These are phyloP conservation scores for Apostichopus japonicus DNA, from an alignment of 35 echinoderm and acorn worm genomes.

Conservation along the genomic window DNA sequence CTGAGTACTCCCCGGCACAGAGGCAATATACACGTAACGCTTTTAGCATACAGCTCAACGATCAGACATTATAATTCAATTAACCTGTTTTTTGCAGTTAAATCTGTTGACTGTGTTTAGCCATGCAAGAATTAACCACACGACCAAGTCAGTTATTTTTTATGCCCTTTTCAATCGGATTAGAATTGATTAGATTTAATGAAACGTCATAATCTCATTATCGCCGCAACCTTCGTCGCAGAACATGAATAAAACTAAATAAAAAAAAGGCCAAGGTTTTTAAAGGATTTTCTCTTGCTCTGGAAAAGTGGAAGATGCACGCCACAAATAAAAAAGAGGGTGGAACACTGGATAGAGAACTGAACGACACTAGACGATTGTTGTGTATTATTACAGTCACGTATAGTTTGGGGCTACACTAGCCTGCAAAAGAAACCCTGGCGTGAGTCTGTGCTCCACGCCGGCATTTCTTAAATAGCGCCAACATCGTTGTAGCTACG, in stretches of 20 bases:
- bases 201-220: conserved; percentile 46
- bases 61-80: conserved; percentile 52
- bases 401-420: too few relatives aligned
- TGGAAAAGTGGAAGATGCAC: too few relatives aligned
- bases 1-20: neutral
- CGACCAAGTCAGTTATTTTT: conserved; percentile 44
- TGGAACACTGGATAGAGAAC: too few relatives aligned
- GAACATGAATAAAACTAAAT: conserved; percentile 1
- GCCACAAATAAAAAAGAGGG: too few relatives aligned
- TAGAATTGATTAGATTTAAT: conserved; percentile 51
- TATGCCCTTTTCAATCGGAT: conserved; percentile 40
- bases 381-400: too few relatives aligned
- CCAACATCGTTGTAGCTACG: neutral
- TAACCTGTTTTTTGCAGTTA: conserved; percentile 53
- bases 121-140: conserved; percentile 46
- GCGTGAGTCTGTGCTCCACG: too few relatives aligned
- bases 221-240: conserved; percentile 12
- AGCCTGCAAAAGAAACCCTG: too few relatives aligned
- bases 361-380: too few relatives aligned
- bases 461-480: neutral
- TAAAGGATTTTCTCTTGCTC: too few relatives aligned
- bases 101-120: conserved; percentile 49
- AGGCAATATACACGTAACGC: conserved; percentile 13
- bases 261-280: conserved; percentile 32
- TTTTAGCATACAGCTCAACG: conserved; percentile 40